A percentile compares a stretch with the other conserved stretches of the same genome.
These are phyloP conservation scores for Bombus pascuorum DNA, from an alignment of 1,140 invertebrate species.

Conservation along the genomic window DNA sequence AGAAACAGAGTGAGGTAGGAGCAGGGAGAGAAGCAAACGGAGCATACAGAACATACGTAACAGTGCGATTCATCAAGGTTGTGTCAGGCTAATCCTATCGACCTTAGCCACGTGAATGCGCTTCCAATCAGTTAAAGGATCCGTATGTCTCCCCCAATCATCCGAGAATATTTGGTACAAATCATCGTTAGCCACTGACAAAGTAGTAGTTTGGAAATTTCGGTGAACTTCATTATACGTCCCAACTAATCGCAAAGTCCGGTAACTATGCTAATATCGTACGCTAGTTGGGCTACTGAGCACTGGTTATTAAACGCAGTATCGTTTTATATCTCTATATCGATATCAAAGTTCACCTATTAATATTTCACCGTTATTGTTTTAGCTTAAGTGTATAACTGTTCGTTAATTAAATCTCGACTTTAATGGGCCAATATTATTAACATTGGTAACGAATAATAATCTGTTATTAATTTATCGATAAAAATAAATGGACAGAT, in stretches of 20 bases:
- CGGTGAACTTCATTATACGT: neutral
- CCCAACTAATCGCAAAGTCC: constrained; percentile 27
- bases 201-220: constrained; percentile 38
- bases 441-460: no score
- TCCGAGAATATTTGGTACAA: constrained; percentile 33
- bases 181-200: constrained; percentile 39
- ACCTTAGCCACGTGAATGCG: constrained; percentile 43
- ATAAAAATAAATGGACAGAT: no score
- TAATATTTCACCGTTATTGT: neutral
- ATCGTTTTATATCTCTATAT: neutral
- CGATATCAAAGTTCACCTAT: neutral
- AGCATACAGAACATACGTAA: constrained; percentile 38
- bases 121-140: constrained; percentile 51
- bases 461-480: no score
- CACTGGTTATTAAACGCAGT: neutral
- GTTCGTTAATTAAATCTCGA: neutral
- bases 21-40: constrained; percentile 4
- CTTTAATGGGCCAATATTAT: no score
- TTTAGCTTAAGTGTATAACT: neutral
- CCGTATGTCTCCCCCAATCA: constrained; percentile 22
- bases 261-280: constrained; percentile 35
- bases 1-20: neutral
- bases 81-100: constrained; percentile 37
- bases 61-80: constrained; percentile 45
- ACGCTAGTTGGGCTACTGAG: neutral